Evolutionary conservation across 2,113 vertebrate species (phyloP), one percentile per base, ranked within the genome.

Genomic region (Macaca nemestrina): DNA sequence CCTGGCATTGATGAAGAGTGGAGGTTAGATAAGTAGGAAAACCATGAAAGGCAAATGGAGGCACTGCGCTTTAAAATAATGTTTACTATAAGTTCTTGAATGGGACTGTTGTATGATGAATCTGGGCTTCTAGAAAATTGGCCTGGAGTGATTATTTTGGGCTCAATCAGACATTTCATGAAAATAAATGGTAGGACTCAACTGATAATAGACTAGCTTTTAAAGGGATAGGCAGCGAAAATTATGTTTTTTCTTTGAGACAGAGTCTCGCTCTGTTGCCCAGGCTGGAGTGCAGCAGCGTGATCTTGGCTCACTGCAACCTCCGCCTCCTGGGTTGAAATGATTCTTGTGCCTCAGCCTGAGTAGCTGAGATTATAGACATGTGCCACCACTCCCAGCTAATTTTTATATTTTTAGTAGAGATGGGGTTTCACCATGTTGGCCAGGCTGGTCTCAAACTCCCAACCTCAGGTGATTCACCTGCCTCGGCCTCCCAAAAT

Each of bases 11-110:
- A 68, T 85, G 35, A 73, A 48, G 14, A 92, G 27, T 75, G 73
- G 45, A 94, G 50, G 78, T 92, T 88, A 38, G 27, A 50, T 92
- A 20, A 35, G 25, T 93, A 83, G 40, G 82, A 88, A 59, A 94
- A 10, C 16, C 40, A n/a, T 82, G 52, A 70, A 86, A 80, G 45
- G 32, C 52, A 95, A 84, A 35, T 88, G 35, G 73, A 76, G 48
- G 67, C 50, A 82, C 90, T 87, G 90, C 23, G 35, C 43, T 95
- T 86, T 95, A 61, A 95, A 90, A 90, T 87, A 52, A 13, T 68
- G 76, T 95, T 76, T n/a, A 93, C 10, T 86, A 2, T 81, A 90
- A 90, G 75, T 87, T 90, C 52, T 78, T 87, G 57, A 90, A 70
- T 93, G 23, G n/a, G n/a, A 5, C 43, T 87, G n/a, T 82, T 88